Evolutionary conservation across 2,113 vertebrate species (phyloP).

Genomic region (Macroglossus sobrinus): DNA sequence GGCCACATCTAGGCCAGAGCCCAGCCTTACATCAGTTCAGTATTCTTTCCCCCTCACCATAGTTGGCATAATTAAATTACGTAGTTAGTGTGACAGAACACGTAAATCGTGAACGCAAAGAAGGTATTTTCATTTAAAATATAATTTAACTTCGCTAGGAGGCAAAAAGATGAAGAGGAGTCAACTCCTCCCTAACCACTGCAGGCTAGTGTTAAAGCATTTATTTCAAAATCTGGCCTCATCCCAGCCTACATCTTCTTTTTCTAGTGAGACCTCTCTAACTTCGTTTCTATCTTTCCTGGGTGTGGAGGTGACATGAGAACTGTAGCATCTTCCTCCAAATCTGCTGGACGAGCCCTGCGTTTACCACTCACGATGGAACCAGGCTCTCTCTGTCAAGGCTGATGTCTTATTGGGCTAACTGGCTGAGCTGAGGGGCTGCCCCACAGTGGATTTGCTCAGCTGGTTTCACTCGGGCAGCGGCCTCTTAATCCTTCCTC

Average conservation of each 20-base stretch:
- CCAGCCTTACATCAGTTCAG: background rate
- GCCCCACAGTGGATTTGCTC: constrained; percentile 3
- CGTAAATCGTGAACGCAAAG: background rate
- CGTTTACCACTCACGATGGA: background rate
- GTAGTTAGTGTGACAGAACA: too few relatives aligned
- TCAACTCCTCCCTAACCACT: constrained; percentile 27
- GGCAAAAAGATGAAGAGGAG: background rate
- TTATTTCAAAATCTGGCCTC: constrained; percentile 58
- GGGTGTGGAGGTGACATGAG: constrained; percentile 58
- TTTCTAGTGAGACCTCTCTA: constrained; percentile 21
- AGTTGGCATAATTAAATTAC: background rate
- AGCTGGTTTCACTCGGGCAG: constrained; percentile 47
- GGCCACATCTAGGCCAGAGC: too few relatives aligned
- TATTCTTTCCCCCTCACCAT: background rate
- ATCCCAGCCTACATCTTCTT: constrained; percentile 45
- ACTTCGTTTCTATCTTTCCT: background rate
- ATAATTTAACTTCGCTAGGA: background rate
- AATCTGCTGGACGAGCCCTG: background rate
- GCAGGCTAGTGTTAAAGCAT: constrained; percentile 55
- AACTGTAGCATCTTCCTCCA: background rate
- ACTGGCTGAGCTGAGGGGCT: background rate
- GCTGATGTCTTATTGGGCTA: background rate
- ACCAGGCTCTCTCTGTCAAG: background rate
- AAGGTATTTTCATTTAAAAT: background rate
- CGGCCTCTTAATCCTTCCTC: background rate